Conservation (phyloP, 2,888 invertebrate species). For the Diarsia mendica region DNA sequence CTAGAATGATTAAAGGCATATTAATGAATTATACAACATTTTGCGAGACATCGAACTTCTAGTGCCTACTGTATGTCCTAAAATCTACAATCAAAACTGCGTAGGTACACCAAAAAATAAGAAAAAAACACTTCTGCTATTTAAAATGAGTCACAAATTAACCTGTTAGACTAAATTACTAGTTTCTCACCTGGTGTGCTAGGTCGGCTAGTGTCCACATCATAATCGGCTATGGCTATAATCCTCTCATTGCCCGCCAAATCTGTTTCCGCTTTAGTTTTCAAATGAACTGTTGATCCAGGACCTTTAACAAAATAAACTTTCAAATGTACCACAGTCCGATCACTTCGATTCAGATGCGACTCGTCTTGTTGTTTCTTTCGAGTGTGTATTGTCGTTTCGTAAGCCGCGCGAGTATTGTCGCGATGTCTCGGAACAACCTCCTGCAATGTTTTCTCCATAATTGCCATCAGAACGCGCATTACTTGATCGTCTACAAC, state of each 20-base stretch:
- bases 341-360: too few species aligned
- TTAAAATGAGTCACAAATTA: not conserved
- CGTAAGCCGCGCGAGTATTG: not conserved
- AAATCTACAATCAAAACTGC: too few species aligned
- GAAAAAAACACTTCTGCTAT: not conserved
- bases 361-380: too few species aligned
- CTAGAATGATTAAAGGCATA: slow-evolving; percentile 61
- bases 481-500: not conserved
- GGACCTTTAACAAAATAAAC: slow-evolving; percentile 79
- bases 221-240: slow-evolving; percentile 90
- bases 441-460: not conserved
- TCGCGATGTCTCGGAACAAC: not conserved
- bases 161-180: not conserved
- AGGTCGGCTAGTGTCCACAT: slow-evolving; percentile 91
- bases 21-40: not conserved
- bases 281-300: slow-evolving; percentile 90
- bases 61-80: too few species aligned
- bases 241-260: slow-evolving; percentile 88
- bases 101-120: too few species aligned
- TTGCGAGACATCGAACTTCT: not conserved
- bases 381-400: not conserved
- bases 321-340: too few species aligned
- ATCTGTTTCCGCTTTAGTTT: slow-evolving; percentile 86
- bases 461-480: not conserved
- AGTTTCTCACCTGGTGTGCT: slow-evolving; percentile 88